These are phyloP conservation scores for Resseliella maxima DNA, from an alignment of 2,888 invertebrate species.

Conservation along the genomic window DNA sequence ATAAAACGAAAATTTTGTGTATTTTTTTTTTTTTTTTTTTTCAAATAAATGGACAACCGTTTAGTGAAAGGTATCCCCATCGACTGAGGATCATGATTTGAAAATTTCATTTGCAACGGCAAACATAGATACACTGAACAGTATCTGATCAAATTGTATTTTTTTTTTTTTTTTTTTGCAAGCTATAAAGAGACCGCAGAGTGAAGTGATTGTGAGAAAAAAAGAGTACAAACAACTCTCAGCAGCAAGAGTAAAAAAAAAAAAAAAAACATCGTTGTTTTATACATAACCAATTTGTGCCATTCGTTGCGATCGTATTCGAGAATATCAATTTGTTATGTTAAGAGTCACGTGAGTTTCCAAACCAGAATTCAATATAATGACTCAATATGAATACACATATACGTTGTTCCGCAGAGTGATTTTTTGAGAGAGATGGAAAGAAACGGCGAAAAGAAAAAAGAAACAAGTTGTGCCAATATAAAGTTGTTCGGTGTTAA, in stretches of 20 bases:
- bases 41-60: not conserved
- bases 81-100: conserved; percentile 10
- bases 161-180: not conserved
- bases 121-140: not conserved
- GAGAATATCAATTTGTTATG: not conserved
- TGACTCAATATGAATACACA: not conserved
- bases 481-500: not conserved
- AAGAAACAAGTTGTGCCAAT: not conserved
- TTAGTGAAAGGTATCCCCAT: not conserved
- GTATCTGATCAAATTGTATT: too few relatives aligned
- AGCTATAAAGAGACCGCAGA: not conserved
- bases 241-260: not conserved
- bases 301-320: not conserved
- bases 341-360: conserved; percentile 37
- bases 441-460: not conserved
- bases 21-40: too few relatives aligned
- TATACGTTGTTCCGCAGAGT: not conserved
- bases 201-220: not conserved
- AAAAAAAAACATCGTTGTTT: not conserved
- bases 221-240: not conserved
- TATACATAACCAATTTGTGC: conserved; percentile 10
- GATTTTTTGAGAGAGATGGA: not conserved
- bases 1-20: not conserved
- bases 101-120: not conserved
- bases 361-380: conserved; percentile 32